Conservation (phyloP, 2,797 vertebrate species). For the Luscinia luscinia region DNA sequence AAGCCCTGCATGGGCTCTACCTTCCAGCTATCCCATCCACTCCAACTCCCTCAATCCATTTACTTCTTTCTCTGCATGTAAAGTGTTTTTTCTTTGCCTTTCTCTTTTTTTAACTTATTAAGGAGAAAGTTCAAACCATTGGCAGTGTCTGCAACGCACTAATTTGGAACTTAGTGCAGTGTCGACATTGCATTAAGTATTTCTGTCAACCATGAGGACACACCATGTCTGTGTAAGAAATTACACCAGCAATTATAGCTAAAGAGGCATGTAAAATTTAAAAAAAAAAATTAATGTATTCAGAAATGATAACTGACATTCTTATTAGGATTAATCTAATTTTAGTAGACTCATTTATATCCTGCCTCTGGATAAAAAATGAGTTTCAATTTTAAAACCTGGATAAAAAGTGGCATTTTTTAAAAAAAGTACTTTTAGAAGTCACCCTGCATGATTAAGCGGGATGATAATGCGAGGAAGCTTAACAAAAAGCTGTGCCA, state of each 20-base stretch:
- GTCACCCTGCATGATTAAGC: constrained; percentile 46
- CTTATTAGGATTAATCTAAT: constrained; percentile 73
- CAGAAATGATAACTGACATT: constrained; percentile 69
- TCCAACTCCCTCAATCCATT: background rate
- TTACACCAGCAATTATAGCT: constrained; percentile 69
- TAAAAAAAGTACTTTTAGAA: constrained; percentile 51
- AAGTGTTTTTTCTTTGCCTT: background rate
- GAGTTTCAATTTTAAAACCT: constrained; percentile 68
- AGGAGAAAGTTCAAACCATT: constrained; percentile 31
- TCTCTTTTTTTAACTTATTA: constrained; percentile 1
- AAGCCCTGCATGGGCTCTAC: background rate
- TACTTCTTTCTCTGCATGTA: background rate
- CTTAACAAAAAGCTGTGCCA: constrained; percentile 7
- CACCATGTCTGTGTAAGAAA: constrained; percentile 59
- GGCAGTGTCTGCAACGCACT: background rate
- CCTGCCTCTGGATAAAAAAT: constrained; percentile 65
- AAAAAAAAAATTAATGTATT: constrained; percentile 50
- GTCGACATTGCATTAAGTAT: constrained; percentile 52
- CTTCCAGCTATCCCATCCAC: background rate
- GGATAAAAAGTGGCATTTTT: constrained; percentile 56
- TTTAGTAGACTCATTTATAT: constrained; percentile 72
- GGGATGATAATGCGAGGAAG: background rate
- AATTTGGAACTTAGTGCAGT: constrained; percentile 34
- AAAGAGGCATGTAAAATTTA: constrained; percentile 63
- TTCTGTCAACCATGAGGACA: constrained; percentile 67